Evolutionary conservation across 2,113 vertebrate genomes (phyloP), one percentile per base, ranked within the genome.

Genomic region (Onychostoma macrolepis): DNA sequence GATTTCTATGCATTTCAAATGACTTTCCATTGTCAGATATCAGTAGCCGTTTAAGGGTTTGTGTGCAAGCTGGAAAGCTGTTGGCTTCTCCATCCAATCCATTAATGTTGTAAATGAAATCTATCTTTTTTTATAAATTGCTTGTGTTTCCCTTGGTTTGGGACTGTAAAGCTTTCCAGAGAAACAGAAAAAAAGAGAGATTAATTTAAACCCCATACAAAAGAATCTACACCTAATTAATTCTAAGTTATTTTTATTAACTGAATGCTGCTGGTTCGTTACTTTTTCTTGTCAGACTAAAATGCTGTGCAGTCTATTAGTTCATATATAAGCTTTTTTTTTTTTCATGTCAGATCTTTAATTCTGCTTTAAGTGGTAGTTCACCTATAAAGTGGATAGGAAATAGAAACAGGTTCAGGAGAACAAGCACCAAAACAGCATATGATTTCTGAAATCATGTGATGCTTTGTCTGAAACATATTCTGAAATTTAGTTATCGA

Each of bases 1-100:
- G 28, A 80, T 85, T 89, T 85, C 76, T 72, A 61, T 77, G 81
- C 86, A 88, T 92, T 89, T 91, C 74, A 85, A 91, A 88, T 88
- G 58, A 6, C 87, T 81, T 30, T 78, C 72, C 38, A 75, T 67
- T 84, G 89, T 79, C 53, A 75, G 26, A 80, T n/a, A 21, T 48
- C 72, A 53, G 65, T 33, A 80, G 33, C 43, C 79, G 56, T 72
- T 79, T 85, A 63, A 43, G 63, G 65, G 50, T 77, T 45, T 80
- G 61, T 79, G 1, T 26, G 48, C 50, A 58, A 24, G 38, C 6
- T 43, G 26, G 21, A 63, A 58, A 77, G 56, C 41, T 30, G 41
- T 67, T 79, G 58, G 48, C 41, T 53, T 83, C 71, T 38, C 69
- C 61, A 79, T 50, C 41, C 30, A 26, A 76, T 38, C 69, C 43